Evolutionary conservation across 1,140 invertebrate genomes (phyloP), one percentile per base, ranked within the genome.

Genomic region (Samia ricini): DNA sequence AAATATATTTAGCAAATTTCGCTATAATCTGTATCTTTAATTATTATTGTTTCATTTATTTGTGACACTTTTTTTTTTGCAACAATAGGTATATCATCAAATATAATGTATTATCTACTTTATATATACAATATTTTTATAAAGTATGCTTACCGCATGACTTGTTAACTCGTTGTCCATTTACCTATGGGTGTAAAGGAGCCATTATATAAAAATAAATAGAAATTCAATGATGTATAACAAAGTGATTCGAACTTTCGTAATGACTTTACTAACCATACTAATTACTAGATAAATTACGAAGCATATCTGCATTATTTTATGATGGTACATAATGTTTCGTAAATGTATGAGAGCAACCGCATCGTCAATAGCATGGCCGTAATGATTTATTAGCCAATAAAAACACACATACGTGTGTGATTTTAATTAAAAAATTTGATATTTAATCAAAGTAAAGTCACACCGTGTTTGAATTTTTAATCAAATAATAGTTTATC

Each of bases 391-490:
- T 74, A 59, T 63, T 71, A 54, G 56, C 60, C 63, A 64, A 76
- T 74, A 74, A 79, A 78, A 64, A 42, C 33, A 42, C 55, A 61
- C 63, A 67, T 56, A 63, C 66, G 59, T 55, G 57, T 72, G 24
- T 60, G 61, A 64, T 66, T 68, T 72, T 77, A 74, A 77, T 77
- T 77, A 74, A 74, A 69, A 36, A 68, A 62, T 59, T 55, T 26
- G 26, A 26, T 33, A 60, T 22, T 55, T 21, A 51, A 58, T 66
- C 21, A 24, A 59, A 63, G 48, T 51, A 42, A 56, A 50, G 66
- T 68, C 10, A 56, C 60, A 49, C 52, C 51, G 64, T 58, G 54
- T 15, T 8, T 10, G 33, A 42, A 42, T 29, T 42, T 42, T 15
- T 42, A 42, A 42, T 42, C n/a, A 8, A 42, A 42, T 42, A 15